These are phyloP conservation scores for Antheraea mylitta DNA, from an alignment of 1,140 invertebrate species.

Conservation along the genomic window DNA sequence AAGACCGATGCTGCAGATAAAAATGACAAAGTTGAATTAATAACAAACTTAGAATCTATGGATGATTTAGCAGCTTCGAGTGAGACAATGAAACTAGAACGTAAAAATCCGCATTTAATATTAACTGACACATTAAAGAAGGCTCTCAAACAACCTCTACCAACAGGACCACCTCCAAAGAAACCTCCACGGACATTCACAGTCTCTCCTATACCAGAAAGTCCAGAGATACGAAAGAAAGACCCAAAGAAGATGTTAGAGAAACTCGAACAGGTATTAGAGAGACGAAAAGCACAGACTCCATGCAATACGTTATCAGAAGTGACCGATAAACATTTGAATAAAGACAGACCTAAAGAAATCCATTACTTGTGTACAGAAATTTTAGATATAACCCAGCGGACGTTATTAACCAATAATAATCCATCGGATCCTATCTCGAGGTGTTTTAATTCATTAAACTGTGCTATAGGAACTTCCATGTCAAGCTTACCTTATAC, in stretches of 20 bases:
- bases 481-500: constrained; percentile 65
- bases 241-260: constrained; percentile 80
- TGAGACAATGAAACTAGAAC: constrained; percentile 64
- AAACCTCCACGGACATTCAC: constrained; percentile 85
- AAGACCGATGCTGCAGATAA: constrained; percentile 15
- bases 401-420: constrained; percentile 51
- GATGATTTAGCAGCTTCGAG: constrained; percentile 57
- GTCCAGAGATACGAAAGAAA: constrained; percentile 57
- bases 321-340: neutral
- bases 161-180: constrained; percentile 83
- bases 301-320: neutral
- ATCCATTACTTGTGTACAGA: constrained; percentile 76
- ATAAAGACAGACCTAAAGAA: constrained; percentile 59
- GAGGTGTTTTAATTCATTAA: constrained; percentile 79
- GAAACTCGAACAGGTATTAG: constrained; percentile 80
- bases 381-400: constrained; percentile 61
- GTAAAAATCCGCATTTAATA: constrained; percentile 64
- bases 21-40: constrained; percentile 13
- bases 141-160: constrained; percentile 82
- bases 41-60: constrained; percentile 49
- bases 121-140: constrained; percentile 81
- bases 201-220: constrained; percentile 35
- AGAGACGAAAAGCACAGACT: constrained; percentile 55
- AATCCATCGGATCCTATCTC: constrained; percentile 50
- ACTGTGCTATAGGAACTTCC: constrained; percentile 71